phyloP scores from a whole-genome alignment of 2,113 vertebrate species.

The Patagioenas fasciata region DNA sequence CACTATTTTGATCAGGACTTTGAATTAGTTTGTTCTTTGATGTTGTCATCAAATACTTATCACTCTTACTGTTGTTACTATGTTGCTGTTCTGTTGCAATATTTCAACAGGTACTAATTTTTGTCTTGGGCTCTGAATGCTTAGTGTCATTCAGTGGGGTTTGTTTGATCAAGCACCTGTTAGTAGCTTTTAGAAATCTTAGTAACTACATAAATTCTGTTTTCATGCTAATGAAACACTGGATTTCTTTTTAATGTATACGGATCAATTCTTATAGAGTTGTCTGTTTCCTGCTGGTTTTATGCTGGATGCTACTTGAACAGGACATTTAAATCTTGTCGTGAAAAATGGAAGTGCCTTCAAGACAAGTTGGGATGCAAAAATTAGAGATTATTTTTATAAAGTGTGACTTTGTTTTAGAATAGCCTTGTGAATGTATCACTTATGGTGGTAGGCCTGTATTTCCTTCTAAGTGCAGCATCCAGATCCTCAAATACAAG shows the following conservation, averaged over 20 bases:
- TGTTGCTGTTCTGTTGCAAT: background rate
- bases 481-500: background rate
- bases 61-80: background rate
- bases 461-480: background rate
- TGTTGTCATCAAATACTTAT: background rate
- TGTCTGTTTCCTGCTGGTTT: background rate
- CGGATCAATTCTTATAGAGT: background rate
- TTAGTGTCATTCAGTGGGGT: background rate
- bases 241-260: background rate
- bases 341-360: background rate
- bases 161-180: background rate
- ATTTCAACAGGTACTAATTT: background rate
- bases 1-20: background rate
- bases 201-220: background rate
- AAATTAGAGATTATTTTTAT: background rate
- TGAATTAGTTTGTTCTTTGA: background rate
- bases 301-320: background rate
- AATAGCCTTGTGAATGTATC: background rate
- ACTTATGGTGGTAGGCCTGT: background rate
- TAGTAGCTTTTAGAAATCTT: background rate
- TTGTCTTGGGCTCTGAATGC: background rate
- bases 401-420: background rate
- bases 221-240: background rate
- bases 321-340: background rate
- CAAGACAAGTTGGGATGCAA: background rate